Evolutionary conservation across 2,797 vertebrate genomes (phyloP).

Genomic region (Hydrolagus colliei): DNA sequence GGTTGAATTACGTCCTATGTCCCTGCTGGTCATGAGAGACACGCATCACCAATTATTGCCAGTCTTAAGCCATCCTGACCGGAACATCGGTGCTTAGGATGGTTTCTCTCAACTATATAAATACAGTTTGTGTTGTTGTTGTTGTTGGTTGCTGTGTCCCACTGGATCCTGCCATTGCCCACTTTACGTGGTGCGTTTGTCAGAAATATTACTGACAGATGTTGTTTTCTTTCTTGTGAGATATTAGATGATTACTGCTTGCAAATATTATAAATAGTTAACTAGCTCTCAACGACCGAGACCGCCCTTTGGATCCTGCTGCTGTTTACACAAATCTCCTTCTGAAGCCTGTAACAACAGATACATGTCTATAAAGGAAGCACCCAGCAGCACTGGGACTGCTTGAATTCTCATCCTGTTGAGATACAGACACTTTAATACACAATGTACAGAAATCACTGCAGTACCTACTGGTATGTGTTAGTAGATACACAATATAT

Average conservation of each 20-base stretch:
- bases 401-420: neutral
- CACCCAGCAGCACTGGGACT: no score
- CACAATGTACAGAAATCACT: neutral
- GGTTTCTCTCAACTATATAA: no score
- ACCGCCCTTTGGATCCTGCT: conserved; percentile 4
- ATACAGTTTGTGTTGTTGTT: no score
- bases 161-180: neutral
- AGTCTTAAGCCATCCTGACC: no score
- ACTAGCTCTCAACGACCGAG: neutral
- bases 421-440: neutral
- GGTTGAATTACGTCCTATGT: no score
- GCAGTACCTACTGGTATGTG: neutral
- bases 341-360: neutral
- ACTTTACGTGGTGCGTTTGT: neutral
- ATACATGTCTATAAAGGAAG: neutral
- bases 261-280: conserved; percentile 12
- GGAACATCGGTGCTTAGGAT: no score
- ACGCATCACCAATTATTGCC: no score
- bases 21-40: no score
- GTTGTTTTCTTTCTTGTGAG: neutral
- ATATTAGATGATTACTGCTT: neutral
- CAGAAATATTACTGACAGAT: neutral
- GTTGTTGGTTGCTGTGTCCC: neutral
- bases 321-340: neutral
- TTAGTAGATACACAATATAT: no score